Base-by-base conservation (phyloP, 1,140 invertebrate species). In the Schlechtendalia chinensis region DNA sequence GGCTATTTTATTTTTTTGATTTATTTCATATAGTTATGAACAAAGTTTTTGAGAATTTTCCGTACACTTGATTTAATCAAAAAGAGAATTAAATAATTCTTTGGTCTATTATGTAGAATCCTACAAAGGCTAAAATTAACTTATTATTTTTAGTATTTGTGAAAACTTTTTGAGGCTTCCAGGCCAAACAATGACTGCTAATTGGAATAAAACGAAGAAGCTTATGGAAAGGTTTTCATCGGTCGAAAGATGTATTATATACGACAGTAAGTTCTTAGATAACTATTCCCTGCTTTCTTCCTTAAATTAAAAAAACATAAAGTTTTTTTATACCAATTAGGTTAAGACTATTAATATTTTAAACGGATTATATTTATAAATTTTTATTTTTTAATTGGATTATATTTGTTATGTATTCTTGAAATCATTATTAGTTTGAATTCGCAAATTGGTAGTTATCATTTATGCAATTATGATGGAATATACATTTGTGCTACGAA, bases 1-100 rank as follows among this genome's bases (percentile, higher is more conserved):
- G 47, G 29, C 22, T 72, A 72, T 54, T 61, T 61, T 61, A n/a
- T 53, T 50, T 75, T 61, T 47, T 71, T 8, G 10, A 8, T 50
- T 14, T 14, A 71, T 71, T 47, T 5, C 16, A 17, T 61, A 5
- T 19, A 47, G 29, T 50, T 61, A 61, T 53, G 56, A 59, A 61
- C n/a, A 63, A 79, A 79, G 56, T 79, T 79, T 77, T 59, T 22
- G 29, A 22, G 56, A 61, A 79, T 61, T 50, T 61, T 61, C 22
- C 10, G 74, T 59, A 29, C 32, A 47, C 74, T 79, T 61, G 54
- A 61, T 79, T 79, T 79, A 79, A 79, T 79, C 56, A 79, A 79
- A 79, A 79, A 47, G 74, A 79, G 16, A 45, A 61, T 32, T 22
- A 59, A 59, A 79, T 47, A 59, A 45, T 79, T 61, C 56, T 79